Percentiles rank a stretch among this genome's conserved stretches.
Evolutionary conservation across 2,888 invertebrate species (phyloP).

Genomic region (Drosophila anomalata): DNA sequence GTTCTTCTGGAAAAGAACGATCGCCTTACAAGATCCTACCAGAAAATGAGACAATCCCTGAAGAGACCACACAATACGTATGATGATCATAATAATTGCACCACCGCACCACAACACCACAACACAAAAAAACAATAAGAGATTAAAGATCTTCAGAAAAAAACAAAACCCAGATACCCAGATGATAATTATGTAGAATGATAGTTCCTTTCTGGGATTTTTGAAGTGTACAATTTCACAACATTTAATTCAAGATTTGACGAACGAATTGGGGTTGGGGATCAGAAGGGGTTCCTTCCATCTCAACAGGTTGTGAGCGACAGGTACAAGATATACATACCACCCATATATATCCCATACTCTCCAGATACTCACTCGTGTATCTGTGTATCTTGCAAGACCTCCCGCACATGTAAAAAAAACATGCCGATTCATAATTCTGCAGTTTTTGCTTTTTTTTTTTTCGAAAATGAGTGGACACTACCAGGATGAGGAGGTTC

Average conservation of each 20-base stretch:
- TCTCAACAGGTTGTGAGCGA: conserved; percentile 63
- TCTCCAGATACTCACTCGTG: too few relatives aligned
- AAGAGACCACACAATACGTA: conserved; percentile 55
- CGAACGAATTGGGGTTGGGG: conserved; percentile 31
- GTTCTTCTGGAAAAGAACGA: neutral
- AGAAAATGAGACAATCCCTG: neutral
- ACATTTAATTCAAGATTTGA: conserved; percentile 77
- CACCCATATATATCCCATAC: neutral
- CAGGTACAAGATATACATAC: conserved; percentile 53
- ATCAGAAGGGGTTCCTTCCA: neutral
- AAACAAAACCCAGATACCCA: conserved; percentile 40
- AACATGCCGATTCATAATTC: conserved; percentile 81
- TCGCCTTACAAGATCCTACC: neutral
- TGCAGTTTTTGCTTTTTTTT: conserved; percentile 59
- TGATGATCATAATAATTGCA: conserved; percentile 59
- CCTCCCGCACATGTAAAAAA: conserved; percentile 80
- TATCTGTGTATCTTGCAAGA: conserved; percentile 59
- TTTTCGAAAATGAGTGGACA: conserved; percentile 30
- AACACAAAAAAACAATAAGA: conserved; percentile 4
- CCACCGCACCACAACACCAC: neutral
- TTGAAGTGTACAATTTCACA: conserved; percentile 81
- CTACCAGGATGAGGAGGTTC: neutral
- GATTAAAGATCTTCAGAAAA: conserved; percentile 2
- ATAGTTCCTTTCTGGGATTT: conserved; percentile 72
- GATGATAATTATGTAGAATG: conserved; percentile 79